Conservation (phyloP, 2,113 vertebrate species). For the Enhydra lutris region DNA sequence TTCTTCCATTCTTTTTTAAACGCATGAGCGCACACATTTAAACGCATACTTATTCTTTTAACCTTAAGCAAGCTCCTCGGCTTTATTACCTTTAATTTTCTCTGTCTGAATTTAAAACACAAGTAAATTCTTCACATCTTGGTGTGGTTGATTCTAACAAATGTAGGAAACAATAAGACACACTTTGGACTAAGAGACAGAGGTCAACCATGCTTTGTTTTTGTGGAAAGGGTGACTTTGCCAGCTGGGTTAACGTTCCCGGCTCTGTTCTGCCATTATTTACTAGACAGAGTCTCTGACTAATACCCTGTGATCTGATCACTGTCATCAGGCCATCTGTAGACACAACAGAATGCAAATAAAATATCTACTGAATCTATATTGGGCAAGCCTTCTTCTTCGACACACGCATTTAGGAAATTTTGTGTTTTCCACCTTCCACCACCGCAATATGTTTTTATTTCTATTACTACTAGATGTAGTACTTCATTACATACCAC, state of each 20-base stretch:
- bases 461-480: background rate
- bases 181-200: background rate
- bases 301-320: slow-evolving; percentile 54
- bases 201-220: background rate
- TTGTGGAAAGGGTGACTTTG: background rate
- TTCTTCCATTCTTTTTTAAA: background rate
- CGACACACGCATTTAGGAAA: background rate
- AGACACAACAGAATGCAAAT: slow-evolving; percentile 46
- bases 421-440: background rate
- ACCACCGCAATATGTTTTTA: background rate
- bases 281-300: slow-evolving; percentile 50
- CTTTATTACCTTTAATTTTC: slow-evolving; percentile 33
- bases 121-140: background rate
- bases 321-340: slow-evolving; percentile 14
- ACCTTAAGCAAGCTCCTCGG: background rate
- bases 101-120: background rate
- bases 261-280: slow-evolving; percentile 27
- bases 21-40: background rate
- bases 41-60: background rate
- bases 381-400: background rate
- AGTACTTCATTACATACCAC: background rate
- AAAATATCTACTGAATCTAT: background rate
- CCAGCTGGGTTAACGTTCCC: background rate
- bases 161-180: background rate
- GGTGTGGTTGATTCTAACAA: background rate